phyloP scores from a whole-genome alignment of 2,797 vertebrate species.

The Lates japonicus region DNA sequence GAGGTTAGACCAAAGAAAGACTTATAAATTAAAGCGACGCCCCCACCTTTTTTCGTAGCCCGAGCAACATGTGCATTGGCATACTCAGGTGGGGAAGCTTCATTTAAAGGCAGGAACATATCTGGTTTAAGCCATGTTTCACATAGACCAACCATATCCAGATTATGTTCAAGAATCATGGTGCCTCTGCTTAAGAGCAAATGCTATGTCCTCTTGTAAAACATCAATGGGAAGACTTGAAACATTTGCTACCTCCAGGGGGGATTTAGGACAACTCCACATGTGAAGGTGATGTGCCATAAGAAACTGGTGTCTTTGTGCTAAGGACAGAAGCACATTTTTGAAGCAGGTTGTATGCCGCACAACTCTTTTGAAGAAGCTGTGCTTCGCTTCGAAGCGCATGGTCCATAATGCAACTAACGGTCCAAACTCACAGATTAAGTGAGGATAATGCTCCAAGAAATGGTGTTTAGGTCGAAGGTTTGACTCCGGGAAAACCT shows the following conservation, averaged over 20 bases:
- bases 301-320: constrained; percentile 8
- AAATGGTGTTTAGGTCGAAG: constrained; percentile 3
- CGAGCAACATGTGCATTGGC: too few species aligned
- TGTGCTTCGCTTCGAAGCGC: constrained; percentile 2
- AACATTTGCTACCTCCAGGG: constrained; percentile 2
- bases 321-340: constrained; percentile 1
- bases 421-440: constrained; percentile 15
- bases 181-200: constrained; percentile 1
- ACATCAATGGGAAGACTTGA: constrained; percentile 3
- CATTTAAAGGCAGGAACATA: too few species aligned
- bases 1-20: too few species aligned
- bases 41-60: too few species aligned
- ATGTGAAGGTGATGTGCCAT: constrained; percentile 22
- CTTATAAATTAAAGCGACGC: too few species aligned
- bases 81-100: too few species aligned
- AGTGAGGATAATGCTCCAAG: constrained; percentile 16
- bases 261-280: neutral
- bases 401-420: constrained; percentile 9
- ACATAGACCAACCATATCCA: too few species aligned
- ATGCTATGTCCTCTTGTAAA: constrained; percentile 9
- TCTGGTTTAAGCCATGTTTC: too few species aligned
- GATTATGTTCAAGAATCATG: too few species aligned
- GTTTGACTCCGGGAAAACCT: constrained; percentile 9
- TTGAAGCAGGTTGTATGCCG: constrained; percentile 13
- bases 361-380: constrained; percentile 15